phyloP scores from a whole-genome alignment of 2,888 invertebrate genomes.

The Drosophila tanythrix region DNA sequence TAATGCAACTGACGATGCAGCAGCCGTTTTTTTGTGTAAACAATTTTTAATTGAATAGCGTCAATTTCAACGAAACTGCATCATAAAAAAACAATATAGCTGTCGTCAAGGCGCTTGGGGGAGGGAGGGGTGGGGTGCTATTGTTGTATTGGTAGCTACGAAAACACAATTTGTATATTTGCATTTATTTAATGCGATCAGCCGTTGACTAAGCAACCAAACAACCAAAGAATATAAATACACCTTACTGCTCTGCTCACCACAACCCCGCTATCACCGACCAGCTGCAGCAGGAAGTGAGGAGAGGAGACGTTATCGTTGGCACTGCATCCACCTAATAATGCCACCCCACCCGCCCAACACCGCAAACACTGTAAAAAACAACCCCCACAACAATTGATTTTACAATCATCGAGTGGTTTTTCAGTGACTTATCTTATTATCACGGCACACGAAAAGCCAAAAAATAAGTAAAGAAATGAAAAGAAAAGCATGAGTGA shows the following conservation, averaged over 20 bases:
- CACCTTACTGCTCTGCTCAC: too few relatives aligned
- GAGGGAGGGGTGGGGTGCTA: background rate
- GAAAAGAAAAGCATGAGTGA: background rate
- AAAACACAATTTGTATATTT: constrained; percentile 67
- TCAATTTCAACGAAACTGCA: constrained; percentile 34
- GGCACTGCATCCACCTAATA: constrained; percentile 12
- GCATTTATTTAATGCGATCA: constrained; percentile 43
- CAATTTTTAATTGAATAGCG: constrained; percentile 58
- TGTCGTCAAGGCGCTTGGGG: constrained; percentile 36
- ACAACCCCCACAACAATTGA: constrained; percentile 7
- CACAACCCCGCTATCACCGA: background rate
- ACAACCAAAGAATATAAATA: constrained; percentile 9
- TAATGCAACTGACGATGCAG: constrained; percentile 18
- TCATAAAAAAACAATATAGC: constrained; percentile 8
- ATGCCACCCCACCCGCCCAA: background rate
- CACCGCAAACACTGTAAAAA: background rate
- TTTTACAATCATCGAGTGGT: constrained; percentile 19
- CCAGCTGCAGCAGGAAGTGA: constrained; percentile 11
- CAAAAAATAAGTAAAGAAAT: constrained; percentile 32
- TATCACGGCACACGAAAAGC: constrained; percentile 61
- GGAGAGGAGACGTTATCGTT: constrained; percentile 27
- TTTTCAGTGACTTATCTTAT: background rate
- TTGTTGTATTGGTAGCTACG: constrained; percentile 48
- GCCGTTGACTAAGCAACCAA: constrained; percentile 55
- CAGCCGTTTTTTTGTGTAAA: constrained; percentile 43